Conservation (phyloP, 2,888 invertebrate species). For the Palloptera scutellata region DNA sequence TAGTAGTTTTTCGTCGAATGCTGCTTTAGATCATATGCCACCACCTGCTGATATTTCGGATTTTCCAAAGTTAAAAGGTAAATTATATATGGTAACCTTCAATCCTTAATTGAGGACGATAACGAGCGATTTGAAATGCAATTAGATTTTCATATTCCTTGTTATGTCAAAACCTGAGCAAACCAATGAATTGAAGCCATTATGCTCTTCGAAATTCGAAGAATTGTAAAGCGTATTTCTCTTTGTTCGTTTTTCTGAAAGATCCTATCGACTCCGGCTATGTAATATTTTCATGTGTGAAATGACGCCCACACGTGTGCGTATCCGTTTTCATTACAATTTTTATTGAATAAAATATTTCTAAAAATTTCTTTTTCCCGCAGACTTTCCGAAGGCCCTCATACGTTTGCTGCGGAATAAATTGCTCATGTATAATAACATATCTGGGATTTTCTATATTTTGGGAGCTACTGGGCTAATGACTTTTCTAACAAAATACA, state of each 20-base stretch:
- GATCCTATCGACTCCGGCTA: too few species aligned
- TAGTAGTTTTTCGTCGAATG: conserved; percentile 53
- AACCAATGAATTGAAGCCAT: too few species aligned
- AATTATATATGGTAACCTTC: neutral
- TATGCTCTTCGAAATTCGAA: too few species aligned
- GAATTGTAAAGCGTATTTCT: too few species aligned
- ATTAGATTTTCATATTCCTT: too few species aligned
- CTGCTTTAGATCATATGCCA: conserved; percentile 49
- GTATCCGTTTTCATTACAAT: too few species aligned
- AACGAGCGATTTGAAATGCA: too few species aligned
- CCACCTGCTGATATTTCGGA: conserved; percentile 48
- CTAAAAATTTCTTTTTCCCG: neutral
- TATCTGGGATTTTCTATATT: conserved; percentile 73
- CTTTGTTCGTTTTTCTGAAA: too few species aligned
- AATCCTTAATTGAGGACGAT: neutral
- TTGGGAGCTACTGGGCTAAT: conserved; percentile 72
- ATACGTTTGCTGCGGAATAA: conserved; percentile 71
- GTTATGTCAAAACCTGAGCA: too few species aligned
- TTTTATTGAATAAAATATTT: too few species aligned
- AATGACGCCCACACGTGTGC: too few species aligned
- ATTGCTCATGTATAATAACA: conserved; percentile 72
- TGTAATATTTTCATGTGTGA: too few species aligned
- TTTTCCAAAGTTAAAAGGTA: conserved; percentile 62
- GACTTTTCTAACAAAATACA: conserved; percentile 77
- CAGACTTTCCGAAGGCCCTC: conserved; percentile 69